Base-by-base conservation (phyloP, 2,888 invertebrate genomes). In the Acleris emargana region DNA sequence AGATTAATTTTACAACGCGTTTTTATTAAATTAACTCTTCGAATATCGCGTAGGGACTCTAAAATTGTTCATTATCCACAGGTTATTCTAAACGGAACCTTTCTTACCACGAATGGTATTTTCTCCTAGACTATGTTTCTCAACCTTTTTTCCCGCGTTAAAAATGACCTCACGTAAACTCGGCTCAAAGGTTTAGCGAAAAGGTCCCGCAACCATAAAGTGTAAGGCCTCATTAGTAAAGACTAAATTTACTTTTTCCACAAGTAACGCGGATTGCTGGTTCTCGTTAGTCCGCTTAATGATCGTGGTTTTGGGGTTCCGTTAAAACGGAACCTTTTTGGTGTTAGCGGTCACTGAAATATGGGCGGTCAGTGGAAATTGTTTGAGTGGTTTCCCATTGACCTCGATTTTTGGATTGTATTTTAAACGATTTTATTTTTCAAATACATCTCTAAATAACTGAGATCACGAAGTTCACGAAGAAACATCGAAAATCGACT, bases 201-300 rank as follows among this genome's bases (percentile, higher is more conserved):
- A 16, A 64, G 13, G 38, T 38, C 5, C 57, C 32, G 32, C 32
- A 9, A 32, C 32, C 53, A 11, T 64, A 64, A 64, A 64, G 54
- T 59, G 54, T 59, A 63, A 63, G 58, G 20, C 64, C 64, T 60
- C 64, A 64, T 64, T 64, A 64, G 64, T 64, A 64, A 64, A 55
- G 54, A 54, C 64, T 64, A 64, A 64, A 64, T 64, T 55, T 59
- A 64, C 59, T 60, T 64, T 64, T 64, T 55, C 43, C 64, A 43
- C 59, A 50, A 64, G 60, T 54, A 60, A 49, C 59, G 18, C 50
- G 59, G 50, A 59, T 64, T 64, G 50, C 49, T 50, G 54, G 32
- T 59, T 50, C 64, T 60, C 59, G 59, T 64, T 64, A 64, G 50
- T 50, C 64, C 13, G 58, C 64, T 60, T 64, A 64, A 64, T 64